Evolutionary conservation across 92 coral and sea anemone genomes (phyloP), one percentile per base, ranked within the genome.

Genomic region (Phenganax stokvisi): DNA sequence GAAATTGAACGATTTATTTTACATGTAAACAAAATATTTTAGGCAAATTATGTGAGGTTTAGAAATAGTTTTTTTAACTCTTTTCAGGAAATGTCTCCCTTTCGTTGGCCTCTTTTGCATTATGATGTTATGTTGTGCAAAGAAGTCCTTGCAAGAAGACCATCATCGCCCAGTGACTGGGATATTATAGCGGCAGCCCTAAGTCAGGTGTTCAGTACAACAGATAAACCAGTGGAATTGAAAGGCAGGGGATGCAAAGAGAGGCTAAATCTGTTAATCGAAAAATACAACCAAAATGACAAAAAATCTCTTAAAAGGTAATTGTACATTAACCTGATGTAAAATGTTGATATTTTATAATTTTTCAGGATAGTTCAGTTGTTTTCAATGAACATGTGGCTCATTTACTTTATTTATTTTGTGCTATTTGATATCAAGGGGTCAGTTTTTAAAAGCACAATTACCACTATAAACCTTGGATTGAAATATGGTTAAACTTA

Each of bases 121-220:
- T 37, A 59, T 59, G 65, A 59, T 59, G 7, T 7, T 20, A 59
- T 59, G 65, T 7, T 59, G 65, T 13, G 65, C 65, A 59, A 59
- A 59, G 65, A 59, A 59, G 65, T 59, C 65, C 65, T 59, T 59
- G 65, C 25, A 59, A 59, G 65, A 59, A 59, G 65, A 59, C 65
- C 65, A 59, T 59, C 65, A 59, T 59, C 65, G 7, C 65, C 65
- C 65, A 59, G 65, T 7, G 65, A 59, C 65, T 59, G 65, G 65
- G 65, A 59, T 59, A 7, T 1, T 20, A 59, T 59, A 59, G 65
- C 65, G n/a, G 65, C 7, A 59, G 65, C 25, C n/a, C 65, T 59
- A 59, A 59, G 65, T 59, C 65, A 59, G 65, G 65, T 59, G 65
- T 59, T 59, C 25, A 59, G 65, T 59, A 59, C 65, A 1, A 59